phyloP scores from a whole-genome alignment of 2,888 invertebrate genomes.

The Folsomia candida region DNA sequence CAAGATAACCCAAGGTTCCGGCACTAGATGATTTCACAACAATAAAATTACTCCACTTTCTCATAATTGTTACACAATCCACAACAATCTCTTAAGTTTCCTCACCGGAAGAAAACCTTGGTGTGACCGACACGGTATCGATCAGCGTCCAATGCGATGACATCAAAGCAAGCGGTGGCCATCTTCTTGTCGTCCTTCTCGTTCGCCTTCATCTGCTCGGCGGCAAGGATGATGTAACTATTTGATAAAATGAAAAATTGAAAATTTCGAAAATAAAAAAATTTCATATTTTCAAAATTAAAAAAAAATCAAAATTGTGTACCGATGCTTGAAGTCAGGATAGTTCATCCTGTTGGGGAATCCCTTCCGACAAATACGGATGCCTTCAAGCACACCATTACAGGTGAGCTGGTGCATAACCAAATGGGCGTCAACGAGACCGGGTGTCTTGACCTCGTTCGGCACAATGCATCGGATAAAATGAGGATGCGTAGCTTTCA shows the following conservation, averaged over 20 bases:
- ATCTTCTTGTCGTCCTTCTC: constrained; percentile 80
- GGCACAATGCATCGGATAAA: constrained; percentile 99
- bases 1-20: constrained; percentile 99
- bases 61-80: background rate
- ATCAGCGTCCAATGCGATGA: constrained; percentile 83
- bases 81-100: background rate
- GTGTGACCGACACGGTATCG: constrained; percentile 97
- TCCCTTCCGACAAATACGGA: constrained; percentile 99
- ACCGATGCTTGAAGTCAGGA: constrained; percentile 99
- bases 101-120: constrained; percentile 76
- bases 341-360: constrained; percentile 99
- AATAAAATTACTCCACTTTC: no score
- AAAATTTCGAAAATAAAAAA: background rate
- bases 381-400: constrained; percentile 99
- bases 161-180: constrained; percentile 76
- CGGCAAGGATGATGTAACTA: constrained; percentile 98
- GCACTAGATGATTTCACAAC: constrained; percentile 99
- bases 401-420: constrained; percentile 99
- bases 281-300: background rate
- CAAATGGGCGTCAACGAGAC: constrained; percentile 95
- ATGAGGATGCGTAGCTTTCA: constrained; percentile 96
- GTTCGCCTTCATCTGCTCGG: constrained; percentile 75
- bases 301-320: constrained; percentile 53
- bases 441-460: constrained; percentile 66
- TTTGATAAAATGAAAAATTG: background rate